These are phyloP conservation scores for Heptranchias perlo DNA, from an alignment of 2,113 vertebrate genomes.

Conservation along the genomic window DNA sequence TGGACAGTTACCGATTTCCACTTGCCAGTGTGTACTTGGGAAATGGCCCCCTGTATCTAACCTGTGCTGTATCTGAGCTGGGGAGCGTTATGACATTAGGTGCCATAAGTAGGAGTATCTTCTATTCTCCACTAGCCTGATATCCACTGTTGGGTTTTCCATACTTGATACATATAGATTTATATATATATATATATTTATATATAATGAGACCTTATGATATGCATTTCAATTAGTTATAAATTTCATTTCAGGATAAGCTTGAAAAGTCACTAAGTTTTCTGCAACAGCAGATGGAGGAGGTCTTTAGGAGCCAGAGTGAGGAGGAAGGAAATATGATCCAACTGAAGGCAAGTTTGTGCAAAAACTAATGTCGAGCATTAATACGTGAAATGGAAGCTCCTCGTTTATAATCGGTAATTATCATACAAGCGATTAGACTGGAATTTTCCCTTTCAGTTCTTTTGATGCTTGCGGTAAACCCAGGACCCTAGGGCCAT, in stretches of 20 bases:
- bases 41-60: background rate
- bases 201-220: background rate
- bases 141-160: too few relatives aligned
- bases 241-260: constrained; percentile 17
- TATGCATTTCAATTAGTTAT: background rate
- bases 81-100: background rate
- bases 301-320: constrained; percentile 4
- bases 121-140: background rate
- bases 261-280: constrained; percentile 26
- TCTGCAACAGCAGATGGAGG: constrained; percentile 23
- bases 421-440: background rate
- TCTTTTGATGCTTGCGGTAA: too few relatives aligned
- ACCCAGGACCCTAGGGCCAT: too few relatives aligned
- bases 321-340: constrained; percentile 17
- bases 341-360: constrained; percentile 15
- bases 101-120: background rate
- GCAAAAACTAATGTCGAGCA: background rate
- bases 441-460: too few relatives aligned
- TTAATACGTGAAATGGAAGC: background rate
- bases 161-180: background rate
- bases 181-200: background rate
- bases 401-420: background rate
- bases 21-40: background rate
- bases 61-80: background rate
- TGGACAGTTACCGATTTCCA: background rate